Percentiles rank a stretch among this genome's conserved stretches.
phyloP scores from a whole-genome alignment of 2,797 vertebrate genomes.

The Enteromius treurensis region DNA sequence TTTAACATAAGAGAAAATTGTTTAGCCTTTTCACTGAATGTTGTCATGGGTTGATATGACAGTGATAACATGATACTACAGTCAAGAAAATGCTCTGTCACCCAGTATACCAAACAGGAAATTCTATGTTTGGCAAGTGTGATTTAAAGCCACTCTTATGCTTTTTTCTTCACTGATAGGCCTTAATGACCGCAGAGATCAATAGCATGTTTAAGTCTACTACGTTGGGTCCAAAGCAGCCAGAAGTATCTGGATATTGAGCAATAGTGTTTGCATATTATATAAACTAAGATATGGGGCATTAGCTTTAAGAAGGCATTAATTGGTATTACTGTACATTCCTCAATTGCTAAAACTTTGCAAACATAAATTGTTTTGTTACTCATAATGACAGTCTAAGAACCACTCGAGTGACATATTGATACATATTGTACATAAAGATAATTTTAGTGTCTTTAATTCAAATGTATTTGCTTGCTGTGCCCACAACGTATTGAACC shows the following conservation, averaged over 20 bases:
- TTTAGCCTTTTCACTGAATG: neutral
- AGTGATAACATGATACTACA: constrained; percentile 21
- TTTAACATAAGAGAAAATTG: neutral
- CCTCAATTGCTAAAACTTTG: neutral
- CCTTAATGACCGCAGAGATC: constrained; percentile 44
- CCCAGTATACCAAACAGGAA: neutral
- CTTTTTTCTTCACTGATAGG: constrained; percentile 25
- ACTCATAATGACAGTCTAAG: neutral
- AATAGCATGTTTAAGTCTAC: constrained; percentile 43
- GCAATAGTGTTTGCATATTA: neutral
- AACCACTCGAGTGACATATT: neutral
- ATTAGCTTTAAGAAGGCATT: neutral
- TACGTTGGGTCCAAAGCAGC: constrained; percentile 39
- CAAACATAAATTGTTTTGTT: neutral
- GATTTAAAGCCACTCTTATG: constrained; percentile 32
- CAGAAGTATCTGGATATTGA: neutral
- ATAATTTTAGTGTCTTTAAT: neutral
- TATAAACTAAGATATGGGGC: neutral
- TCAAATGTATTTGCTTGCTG: neutral
- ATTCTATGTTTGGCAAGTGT: constrained; percentile 7
- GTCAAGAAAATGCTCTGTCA: constrained; percentile 7
- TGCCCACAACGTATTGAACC: neutral
- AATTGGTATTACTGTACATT: neutral
- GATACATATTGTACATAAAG: neutral
- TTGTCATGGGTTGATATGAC: neutral